Evolutionary conservation across 1,140 invertebrate genomes (phyloP), one percentile per base, ranked within the genome.

Genomic region (Vollenhovia emeryi): DNA sequence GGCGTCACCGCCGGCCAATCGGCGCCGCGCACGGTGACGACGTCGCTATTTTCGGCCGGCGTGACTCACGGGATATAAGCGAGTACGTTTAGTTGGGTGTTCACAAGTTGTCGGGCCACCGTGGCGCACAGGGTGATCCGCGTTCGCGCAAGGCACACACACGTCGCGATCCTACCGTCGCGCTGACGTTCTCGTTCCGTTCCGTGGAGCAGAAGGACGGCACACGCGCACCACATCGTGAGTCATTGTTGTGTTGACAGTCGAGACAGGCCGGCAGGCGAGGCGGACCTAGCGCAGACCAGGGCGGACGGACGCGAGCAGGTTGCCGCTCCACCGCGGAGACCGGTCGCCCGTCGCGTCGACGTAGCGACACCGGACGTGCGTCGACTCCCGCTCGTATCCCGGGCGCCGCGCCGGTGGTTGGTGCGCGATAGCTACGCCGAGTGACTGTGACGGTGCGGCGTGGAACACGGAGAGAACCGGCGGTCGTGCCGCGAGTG

Each of bases 31-130:
- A 0, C 30, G 55, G 36, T 95, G 95, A 95, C 94, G 94, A 90
- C 91, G 92, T 55, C 48, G 85, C 87, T 95, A 95, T 94, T 94
- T 94, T 95, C 94, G 94, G 91, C 60, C 36, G 24, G 50, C 69
- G 89, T 95, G 95, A 95, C 92, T 95, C 95, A 95, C 93, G 91
- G 92, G 91, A 94, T 95, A 95, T 94, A 95, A 95, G 93, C 91
- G 90, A 86, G 91, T 94, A 92, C 91, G 85, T 92, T 93, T 91
- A 91, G 90, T 93, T 92, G 91, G 90, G 82, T 91, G 91, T 93
- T 92, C 93, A 94, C 92, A 95, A 93, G 91, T 93, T 93, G 92
- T 87, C 89, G 90, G 92, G 89, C 91, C 89, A 82, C 85, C 88
- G 91, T 88, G 84, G 71, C n/a, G 93, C 85, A 82, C 90, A 88